Evolutionary conservation across 2,888 invertebrate genomes (phyloP).

Genomic region (Pocota personata): DNA sequence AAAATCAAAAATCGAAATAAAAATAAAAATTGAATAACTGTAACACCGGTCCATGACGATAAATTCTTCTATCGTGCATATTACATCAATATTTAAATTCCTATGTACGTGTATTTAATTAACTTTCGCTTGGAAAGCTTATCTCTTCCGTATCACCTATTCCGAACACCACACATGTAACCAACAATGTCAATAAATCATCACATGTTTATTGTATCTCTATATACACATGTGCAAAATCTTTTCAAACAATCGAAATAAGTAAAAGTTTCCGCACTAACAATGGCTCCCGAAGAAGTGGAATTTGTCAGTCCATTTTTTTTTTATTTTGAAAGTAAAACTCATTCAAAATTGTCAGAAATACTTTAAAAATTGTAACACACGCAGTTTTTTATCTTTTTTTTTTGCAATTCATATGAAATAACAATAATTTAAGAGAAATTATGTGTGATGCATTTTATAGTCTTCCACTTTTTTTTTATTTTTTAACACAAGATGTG

Average conservation of each 20-base stretch:
- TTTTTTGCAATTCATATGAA: slow-evolving; percentile 18
- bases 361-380: slow-evolving; percentile 27
- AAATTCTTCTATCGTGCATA: neutral
- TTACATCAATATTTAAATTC: slow-evolving; percentile 11
- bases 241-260: slow-evolving; percentile 14
- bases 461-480: slow-evolving; percentile 13
- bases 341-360: slow-evolving; percentile 5
- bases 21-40: neutral
- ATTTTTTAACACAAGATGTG: neutral
- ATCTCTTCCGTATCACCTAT: neutral
- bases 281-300: neutral
- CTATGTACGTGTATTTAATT: neutral
- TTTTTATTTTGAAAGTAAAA: slow-evolving; percentile 29
- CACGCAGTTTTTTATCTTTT: neutral
- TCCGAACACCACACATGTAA: neutral
- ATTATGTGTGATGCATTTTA: slow-evolving; percentile 27
- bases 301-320: neutral
- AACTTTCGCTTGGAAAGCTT: slow-evolving; percentile 36
- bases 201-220: neutral
- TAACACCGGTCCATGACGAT: neutral
- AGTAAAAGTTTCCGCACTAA: slow-evolving; percentile 34
- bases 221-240: slow-evolving; percentile 15
- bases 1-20: neutral
- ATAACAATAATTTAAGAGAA: slow-evolving; percentile 19
- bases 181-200: slow-evolving; percentile 11